Evolutionary conservation across 2,888 invertebrate genomes (phyloP), one percentile per base, ranked within the genome.

Genomic region (Disparrhopalites patrizii): DNA sequence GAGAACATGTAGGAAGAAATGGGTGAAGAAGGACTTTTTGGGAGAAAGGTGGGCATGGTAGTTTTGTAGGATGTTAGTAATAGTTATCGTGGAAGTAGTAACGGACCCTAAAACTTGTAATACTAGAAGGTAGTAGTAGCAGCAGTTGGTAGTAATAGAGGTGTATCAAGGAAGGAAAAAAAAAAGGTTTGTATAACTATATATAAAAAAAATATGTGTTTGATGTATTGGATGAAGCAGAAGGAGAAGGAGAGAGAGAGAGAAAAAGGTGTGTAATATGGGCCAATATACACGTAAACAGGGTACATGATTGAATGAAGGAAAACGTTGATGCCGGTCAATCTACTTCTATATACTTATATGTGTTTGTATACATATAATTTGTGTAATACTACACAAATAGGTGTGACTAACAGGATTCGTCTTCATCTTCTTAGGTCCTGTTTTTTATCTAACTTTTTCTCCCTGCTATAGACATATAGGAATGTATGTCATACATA

Each of bases 251-350:
- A 18, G 38, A 23, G 4, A 23, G 38, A 36, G 25, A 25, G n/a
- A 27, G 52, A 20, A 20, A 43, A 52, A 13, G 52, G 3, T 13
- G 43, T n/a, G 15, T 7, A 52, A 52, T 18, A 40, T 7, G 4
- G 15, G 18, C 40, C 5, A 13, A 40, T 18, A 40, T 40, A 40
- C 20, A 23, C 47, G n/a, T 47, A 20, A 47, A 47, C 47, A 47
- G 47, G 47, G 47, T 23, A 47, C 47, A 23, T 47, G 47, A n/a
- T 47, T 47, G 47, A 47, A 47, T 20, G 47, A 47, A 20, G n/a
- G 47, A 2, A n/a, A 36, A 36, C 15, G 47, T 23, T 20, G 47
- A 7, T 23, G 47, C 25, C 47, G 23, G 47, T 47, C 47, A 47
- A 43, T 10, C 43, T 20, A n/a, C 43, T 13, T 13, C 47, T 47